Evolutionary conservation across 2,113 vertebrate genomes (phyloP).

Genomic region (Phodopus roborovskii): DNA sequence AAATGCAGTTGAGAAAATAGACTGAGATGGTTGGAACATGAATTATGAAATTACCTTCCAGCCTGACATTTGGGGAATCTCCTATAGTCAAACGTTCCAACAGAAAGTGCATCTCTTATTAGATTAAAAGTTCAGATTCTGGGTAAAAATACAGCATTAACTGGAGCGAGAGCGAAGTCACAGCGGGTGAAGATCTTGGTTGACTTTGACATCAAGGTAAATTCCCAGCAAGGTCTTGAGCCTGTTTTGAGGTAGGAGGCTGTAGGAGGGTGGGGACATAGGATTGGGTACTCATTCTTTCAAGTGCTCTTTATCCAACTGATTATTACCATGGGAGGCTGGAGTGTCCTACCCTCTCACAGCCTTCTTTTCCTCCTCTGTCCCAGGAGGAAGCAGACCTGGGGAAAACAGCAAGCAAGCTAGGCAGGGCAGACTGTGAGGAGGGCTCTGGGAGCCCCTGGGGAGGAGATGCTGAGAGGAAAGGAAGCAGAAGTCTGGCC

Average conservation of each 20-base stretch:
- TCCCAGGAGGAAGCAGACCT: too few species aligned
- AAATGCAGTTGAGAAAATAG: conserved; percentile 45
- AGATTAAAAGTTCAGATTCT: neutral
- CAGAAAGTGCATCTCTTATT: neutral
- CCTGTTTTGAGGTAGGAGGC: neutral
- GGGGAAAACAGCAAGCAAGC: neutral
- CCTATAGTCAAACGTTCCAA: neutral
- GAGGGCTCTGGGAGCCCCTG: neutral
- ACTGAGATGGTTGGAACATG: neutral
- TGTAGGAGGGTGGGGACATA: neutral
- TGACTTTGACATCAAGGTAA: neutral
- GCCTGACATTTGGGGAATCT: conserved; percentile 4
- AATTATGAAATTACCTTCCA: conserved; percentile 34
- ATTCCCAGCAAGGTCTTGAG: neutral
- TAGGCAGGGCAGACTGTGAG: neutral
- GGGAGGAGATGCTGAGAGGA: too few species aligned
- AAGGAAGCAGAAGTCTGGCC: neutral
- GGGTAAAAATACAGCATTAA: neutral
- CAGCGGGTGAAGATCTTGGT: neutral
- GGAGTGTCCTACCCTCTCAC: neutral
- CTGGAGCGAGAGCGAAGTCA: neutral
- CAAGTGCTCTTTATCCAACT: neutral
- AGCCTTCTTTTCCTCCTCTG: neutral
- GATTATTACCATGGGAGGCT: neutral
- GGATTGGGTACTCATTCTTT: neutral